Evolutionary conservation across 2,113 vertebrate species (phyloP).

Genomic region (Microtus montanus): DNA sequence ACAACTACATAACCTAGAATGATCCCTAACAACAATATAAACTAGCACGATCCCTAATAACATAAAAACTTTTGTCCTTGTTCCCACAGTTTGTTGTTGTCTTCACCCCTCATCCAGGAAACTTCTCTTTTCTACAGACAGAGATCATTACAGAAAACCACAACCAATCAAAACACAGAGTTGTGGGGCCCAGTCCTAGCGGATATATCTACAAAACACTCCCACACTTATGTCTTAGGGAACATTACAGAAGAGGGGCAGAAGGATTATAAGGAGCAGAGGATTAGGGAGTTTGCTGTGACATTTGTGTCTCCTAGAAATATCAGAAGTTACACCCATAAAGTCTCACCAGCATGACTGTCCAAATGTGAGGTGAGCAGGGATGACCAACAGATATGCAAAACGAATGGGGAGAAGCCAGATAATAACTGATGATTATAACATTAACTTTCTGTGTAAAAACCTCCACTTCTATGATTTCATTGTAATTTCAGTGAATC

Average conservation of each 20-base stretch:
- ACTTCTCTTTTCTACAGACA: not conserved
- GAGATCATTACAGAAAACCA: not conserved
- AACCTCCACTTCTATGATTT: not conserved
- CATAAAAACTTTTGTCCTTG: not conserved
- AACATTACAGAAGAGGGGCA: not conserved
- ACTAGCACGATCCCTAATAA: too few relatives aligned
- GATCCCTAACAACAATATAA: too few relatives aligned
- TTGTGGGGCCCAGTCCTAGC: not conserved
- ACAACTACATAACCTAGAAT: too few relatives aligned
- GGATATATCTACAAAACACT: not conserved
- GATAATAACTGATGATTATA: not conserved
- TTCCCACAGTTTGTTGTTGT: not conserved
- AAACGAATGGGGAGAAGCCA: not conserved
- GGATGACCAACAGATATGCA: not conserved
- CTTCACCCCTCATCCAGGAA: not conserved
- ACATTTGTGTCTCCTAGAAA: not conserved
- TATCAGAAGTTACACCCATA: not conserved
- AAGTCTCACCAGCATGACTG: not conserved
- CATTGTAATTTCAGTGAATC: not conserved
- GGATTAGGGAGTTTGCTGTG: not conserved
- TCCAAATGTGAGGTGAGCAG: not conserved
- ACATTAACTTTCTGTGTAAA: not conserved
- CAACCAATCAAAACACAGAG: not conserved
- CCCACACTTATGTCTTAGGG: not conserved
- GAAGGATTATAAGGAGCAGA: not conserved